Evolutionary conservation across 2,797 vertebrate species (phyloP), one percentile per base, ranked within the genome.

Genomic region (Pseudochirops corinnae): DNA sequence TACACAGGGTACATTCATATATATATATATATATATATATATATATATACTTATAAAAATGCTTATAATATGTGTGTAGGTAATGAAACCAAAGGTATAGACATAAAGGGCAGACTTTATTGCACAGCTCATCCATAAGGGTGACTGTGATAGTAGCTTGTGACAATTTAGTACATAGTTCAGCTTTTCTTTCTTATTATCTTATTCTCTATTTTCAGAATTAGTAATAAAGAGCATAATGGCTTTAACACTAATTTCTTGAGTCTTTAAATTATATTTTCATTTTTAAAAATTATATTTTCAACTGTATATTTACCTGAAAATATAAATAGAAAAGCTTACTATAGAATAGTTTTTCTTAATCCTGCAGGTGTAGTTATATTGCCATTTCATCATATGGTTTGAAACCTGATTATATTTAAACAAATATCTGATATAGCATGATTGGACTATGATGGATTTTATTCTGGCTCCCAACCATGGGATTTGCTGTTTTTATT

Each of bases 141-240:
- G 46, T 28, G 18, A 7, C 14, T 1, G 53, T 1, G 53, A 26
- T 16, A 13, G 5, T 0, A 1, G 29, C 57, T 29, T 4, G 39
- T 52, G 52, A 91, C 52, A 31, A 31, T 90, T 53, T 11, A n/a
- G 28, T 0, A 2, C 1, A 1, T 52, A 91, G 12, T 91, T 62
- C 62, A 28, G 26, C 93, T 93, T 56, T 55, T 74, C 94, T 96
- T 82, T 90, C 39, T 29, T 16, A 60, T 97, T 97, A 97, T 97
- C 97, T 97, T 98, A 96, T 96, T 96, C 96, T 29, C 29, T 96
- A 96, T 98, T 97, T 97, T 95, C 96, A 92, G 94, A 98, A 97
- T 97, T 97, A 97, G 96, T 94, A 96, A 91, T 92, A 93, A 90
- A 62, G 93, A 94, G 28, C 52, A 7, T 96, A 97, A 95, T 93